Base-by-base conservation (phyloP, 1,140 invertebrate species). In the Holcopasites calliopsidis region DNA sequence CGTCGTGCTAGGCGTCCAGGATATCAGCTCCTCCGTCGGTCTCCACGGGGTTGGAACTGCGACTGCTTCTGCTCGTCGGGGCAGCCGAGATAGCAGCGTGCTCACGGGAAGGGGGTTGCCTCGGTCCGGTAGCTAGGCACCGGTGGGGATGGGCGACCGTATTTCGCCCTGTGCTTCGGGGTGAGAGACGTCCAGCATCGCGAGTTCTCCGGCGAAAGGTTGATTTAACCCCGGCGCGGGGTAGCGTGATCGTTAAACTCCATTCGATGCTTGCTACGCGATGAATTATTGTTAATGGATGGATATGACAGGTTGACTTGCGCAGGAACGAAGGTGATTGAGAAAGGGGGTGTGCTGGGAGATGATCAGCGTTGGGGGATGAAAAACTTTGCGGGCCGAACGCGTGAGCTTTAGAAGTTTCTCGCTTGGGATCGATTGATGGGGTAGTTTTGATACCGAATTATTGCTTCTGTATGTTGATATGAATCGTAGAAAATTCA, bases 41-140 rank as follows among this genome's bases (percentile, higher is more conserved):
- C 60, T 80, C 54, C 52, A 80, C 85, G 62, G 77, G 74, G 83
- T 76, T 86, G 84, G 78, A 76, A 86, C 86, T 80, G 78, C 86
- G 79, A 80, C 88, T 79, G 84, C 66, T 80, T 86, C 82, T 68
- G 83, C 83, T 66, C 75, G 65, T 47, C 64, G 40, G 33, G 68
- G 55, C 64, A 31, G 31, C 35, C 54, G 75, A 66, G 79, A 57
- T 54, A 57, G 81, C 55, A 77, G 61, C 80, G 80, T 82, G 79
- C 78, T 81, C 33, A 40, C 38, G 33, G 64, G 60, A 49, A 23
- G 42, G 23, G 60, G 62, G 77, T 76, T 54, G 72, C 69, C 64
- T 57, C 50, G 71, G 62, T 75, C 83, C 84, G 83, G 88, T 88
- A 78, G 86, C 89, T 26, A 7, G 78, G 68, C 52, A 75, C 44